Percentiles rank a stretch among this genome's conserved stretches.
These are phyloP conservation scores for Synanthedon formicaeformis DNA, from an alignment of 2,888 invertebrate genomes.

Conservation along the genomic window DNA sequence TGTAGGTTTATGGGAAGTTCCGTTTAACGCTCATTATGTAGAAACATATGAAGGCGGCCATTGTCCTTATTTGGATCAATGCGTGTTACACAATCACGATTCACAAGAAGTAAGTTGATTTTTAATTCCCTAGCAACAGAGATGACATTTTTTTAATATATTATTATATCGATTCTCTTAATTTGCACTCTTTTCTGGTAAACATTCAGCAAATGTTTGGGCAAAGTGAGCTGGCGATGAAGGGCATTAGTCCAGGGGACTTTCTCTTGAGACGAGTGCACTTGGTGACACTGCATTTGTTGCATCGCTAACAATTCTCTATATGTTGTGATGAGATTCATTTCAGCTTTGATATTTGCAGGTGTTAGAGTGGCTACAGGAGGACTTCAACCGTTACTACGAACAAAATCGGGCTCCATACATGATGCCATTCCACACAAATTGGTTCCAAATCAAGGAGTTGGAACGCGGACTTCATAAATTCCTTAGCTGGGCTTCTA, in stretches of 20 bases:
- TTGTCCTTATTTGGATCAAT: slow-evolving; percentile 92
- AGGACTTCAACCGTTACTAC: slow-evolving; percentile 87
- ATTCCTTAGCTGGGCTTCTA: slow-evolving; percentile 85
- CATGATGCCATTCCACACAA: slow-evolving; percentile 96
- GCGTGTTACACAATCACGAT: slow-evolving; percentile 90
- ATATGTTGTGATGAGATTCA: not conserved
- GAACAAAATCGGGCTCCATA: slow-evolving; percentile 91
- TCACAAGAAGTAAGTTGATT: slow-evolving; percentile 62
- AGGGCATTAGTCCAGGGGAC: too few relatives aligned
- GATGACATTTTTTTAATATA: too few relatives aligned
- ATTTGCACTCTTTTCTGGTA: too few relatives aligned
- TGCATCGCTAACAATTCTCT: not conserved
- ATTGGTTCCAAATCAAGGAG: slow-evolving; percentile 94
- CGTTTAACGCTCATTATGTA: slow-evolving; percentile 89
- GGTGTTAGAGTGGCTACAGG: slow-evolving; percentile 89
- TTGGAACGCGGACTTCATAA: slow-evolving; percentile 85
- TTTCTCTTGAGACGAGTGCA: too few relatives aligned
- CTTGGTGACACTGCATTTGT: too few relatives aligned
- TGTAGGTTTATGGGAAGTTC: slow-evolving; percentile 90
- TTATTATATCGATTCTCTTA: too few relatives aligned
- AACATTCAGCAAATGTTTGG: too few relatives aligned
- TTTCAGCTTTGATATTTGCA: slow-evolving; percentile 31
- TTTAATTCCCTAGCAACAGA: too few relatives aligned
- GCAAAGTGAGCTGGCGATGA: too few relatives aligned
- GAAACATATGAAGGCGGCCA: slow-evolving; percentile 92